Conservation (phyloP, 2,888 invertebrate species). For the Acronicta psi region DNA sequence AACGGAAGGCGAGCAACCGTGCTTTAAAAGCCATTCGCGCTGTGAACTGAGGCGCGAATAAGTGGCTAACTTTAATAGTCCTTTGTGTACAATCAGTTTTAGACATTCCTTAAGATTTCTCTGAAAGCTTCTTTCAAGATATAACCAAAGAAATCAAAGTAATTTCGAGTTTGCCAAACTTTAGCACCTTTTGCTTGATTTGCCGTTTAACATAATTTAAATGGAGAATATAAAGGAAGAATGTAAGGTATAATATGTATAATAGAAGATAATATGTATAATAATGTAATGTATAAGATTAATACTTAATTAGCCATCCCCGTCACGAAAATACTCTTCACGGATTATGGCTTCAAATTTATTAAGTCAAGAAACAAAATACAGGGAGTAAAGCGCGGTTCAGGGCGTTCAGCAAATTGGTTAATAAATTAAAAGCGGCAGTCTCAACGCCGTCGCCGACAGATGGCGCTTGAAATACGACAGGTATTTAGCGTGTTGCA, state of each 20-base stretch:
- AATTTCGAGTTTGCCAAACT: constrained; percentile 33
- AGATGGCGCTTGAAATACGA: constrained; percentile 88
- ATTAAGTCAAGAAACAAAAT: constrained; percentile 87
- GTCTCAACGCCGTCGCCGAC: constrained; percentile 85
- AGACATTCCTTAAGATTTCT: constrained; percentile 44
- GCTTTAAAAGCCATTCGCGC: constrained; percentile 56
- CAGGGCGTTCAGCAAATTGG: constrained; percentile 85
- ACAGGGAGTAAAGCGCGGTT: constrained; percentile 78
- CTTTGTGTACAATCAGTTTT: constrained; percentile 59
- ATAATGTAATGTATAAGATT: constrained; percentile 53
- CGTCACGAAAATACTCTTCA: constrained; percentile 72
- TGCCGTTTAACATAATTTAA: constrained; percentile 24
- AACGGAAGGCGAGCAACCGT: constrained; percentile 34
- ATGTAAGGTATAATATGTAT: too few relatives aligned
- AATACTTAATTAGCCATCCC: constrained; percentile 67
- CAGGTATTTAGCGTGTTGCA: constrained; percentile 88
- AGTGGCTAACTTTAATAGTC: constrained; percentile 68
- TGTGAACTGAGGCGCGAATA: constrained; percentile 65
- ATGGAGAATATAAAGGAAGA: constrained; percentile 46
- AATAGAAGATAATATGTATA: too few relatives aligned
- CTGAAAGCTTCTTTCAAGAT: constrained; percentile 53
- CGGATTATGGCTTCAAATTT: constrained; percentile 83
- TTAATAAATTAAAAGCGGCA: constrained; percentile 88
- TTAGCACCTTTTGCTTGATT: constrained; percentile 21
- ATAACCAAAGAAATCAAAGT: constrained; percentile 50